Percentiles rank a stretch among this genome's conserved stretches.
Conservation (phyloP, 2,888 invertebrate genomes). For the Hyposoter dolosus region DNA sequence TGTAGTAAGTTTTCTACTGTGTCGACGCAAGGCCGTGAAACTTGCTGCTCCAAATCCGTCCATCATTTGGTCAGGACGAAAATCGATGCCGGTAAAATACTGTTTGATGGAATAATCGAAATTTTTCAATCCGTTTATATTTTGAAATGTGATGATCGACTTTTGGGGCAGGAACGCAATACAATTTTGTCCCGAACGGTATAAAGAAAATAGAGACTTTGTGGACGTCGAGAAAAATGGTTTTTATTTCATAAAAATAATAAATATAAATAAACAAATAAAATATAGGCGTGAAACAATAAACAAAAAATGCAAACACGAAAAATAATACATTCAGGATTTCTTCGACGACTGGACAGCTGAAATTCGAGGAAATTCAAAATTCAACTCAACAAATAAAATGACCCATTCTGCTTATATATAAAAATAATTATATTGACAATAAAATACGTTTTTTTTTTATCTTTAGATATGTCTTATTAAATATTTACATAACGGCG, state of each 20-base stretch:
- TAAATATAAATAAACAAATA: conserved; percentile 30
- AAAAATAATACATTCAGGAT: background rate
- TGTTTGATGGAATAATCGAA: background rate
- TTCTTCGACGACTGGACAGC: background rate
- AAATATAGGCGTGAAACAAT: background rate
- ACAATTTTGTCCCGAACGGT: background rate
- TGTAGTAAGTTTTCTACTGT: background rate
- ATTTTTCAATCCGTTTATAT: too few relatives aligned
- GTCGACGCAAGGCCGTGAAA: background rate
- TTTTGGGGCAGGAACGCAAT: background rate
- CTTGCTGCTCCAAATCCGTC: background rate
- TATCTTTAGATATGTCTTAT: conserved; percentile 31
- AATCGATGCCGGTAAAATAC: background rate
- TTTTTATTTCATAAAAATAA: conserved; percentile 20
- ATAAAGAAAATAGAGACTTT: background rate
- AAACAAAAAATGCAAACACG: background rate
- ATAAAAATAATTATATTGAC: conserved; percentile 7
- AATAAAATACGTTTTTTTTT: conserved; percentile 13
- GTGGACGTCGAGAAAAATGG: background rate
- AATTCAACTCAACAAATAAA: background rate
- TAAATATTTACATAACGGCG: conserved; percentile 60
- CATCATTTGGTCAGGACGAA: background rate
- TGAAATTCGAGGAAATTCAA: background rate
- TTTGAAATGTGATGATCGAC: background rate
- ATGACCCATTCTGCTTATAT: background rate